Evolutionary conservation across 2,888 invertebrate genomes (phyloP), one percentile per base, ranked within the genome.

Genomic region (Argynnis bischoffii): DNA sequence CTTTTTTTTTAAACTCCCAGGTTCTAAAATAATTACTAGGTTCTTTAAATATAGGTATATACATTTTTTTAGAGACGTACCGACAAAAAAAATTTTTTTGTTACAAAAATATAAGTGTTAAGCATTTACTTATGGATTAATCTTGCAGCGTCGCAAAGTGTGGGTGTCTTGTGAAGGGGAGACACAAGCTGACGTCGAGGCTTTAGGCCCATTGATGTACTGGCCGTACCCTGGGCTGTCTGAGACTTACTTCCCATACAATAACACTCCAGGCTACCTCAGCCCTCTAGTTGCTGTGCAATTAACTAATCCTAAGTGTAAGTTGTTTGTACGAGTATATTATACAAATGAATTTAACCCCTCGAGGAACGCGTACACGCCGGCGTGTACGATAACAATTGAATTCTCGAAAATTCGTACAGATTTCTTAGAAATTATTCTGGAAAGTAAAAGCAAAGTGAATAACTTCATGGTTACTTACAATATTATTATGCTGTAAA

Each of bases 151-250:
- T 59, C 92, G 95, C 72, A 94, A 95, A 85, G 94, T 98, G 15
- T 98, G 97, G 95, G 90, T 98, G 60, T 95, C 96, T 2, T 98
- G 98, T 81, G n/a, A 94, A 70, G 98, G 98, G 55, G 96, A 96
- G 87, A 94, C 95, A 70, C 93, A 95, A 6, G 94, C 95, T 0
- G 98, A 98, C 79, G 92, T 91, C 75, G 97, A 98, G 78, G 94
- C 95, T 72, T 87, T 97, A 63, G 95, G 95, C 0, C 89, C 93
- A 0, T 91, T 98, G 56, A 84, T 89, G 59, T 98, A 97, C 90
- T 93, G 89, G 75, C 96, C 96, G 13, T 89, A 90, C 69, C 94
- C 94, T 59, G 97, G 97, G 53, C 94, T 97, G 71, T 93, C 95
- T 0, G 92, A 94, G 71, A 80, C 93, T 51, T 95, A 87, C 85